Base-by-base conservation (phyloP, 2,888 invertebrate genomes). In the Monopis laevigella region DNA sequence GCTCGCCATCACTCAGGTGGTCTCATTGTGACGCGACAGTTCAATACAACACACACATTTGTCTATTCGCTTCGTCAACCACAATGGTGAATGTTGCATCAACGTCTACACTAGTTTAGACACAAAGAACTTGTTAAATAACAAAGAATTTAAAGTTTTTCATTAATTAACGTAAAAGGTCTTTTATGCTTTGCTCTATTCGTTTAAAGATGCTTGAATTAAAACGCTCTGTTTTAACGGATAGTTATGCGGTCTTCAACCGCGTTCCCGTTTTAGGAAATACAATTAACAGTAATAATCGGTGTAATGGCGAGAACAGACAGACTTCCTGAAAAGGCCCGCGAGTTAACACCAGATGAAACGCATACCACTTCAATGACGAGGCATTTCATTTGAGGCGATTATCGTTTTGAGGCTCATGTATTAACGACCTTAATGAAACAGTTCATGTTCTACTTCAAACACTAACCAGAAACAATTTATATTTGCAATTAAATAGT, bases 11-110 rank as follows among this genome's bases (percentile, higher is more conserved):
- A 55, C 54, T 64, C 60, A 63, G 61, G 59, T 62, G 59, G 52
- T 49, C 52, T 49, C 54, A 56, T 56, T 58, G 62, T 58, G 50
- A 51, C 48, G 49, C 49, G 64, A 69, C 66, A 66, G 56, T 55
- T 68, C 62, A 63, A 69, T 71, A 58, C 57, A 53, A 61, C 58
- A 63, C 56, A 58, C 56, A 62, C 36, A 67, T 65, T 59, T 52
- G 57, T 56, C 54, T 50, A 52, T 49, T 26, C 21, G 32, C 34
- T 12, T 14, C 24, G 32, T 34, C 24, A 10, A 41, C 17, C 27
- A 55, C 55, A 62, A 62, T 55, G 48, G 47, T 46, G 52, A 46
- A 53, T 49, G 57, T 57, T 60, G 57, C 58, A 54, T 47, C 48
- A 48, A 50, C 48, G 46, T 49, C 48, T 45, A 40, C 47, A 29